Evolutionary conservation across 2,113 vertebrate species (phyloP), one percentile per base, ranked within the genome.

Genomic region (Desmodus rotundus): DNA sequence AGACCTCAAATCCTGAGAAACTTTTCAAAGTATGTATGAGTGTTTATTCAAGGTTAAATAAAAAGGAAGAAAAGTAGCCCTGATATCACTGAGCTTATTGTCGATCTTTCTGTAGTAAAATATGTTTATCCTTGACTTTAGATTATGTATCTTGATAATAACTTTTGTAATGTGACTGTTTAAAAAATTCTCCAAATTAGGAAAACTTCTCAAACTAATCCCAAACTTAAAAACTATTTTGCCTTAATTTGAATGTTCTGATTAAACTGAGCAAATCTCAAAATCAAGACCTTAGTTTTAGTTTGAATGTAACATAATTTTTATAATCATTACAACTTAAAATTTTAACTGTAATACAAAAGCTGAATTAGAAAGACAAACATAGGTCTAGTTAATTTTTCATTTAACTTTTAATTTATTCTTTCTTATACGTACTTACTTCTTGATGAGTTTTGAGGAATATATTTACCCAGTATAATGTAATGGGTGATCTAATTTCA

Each of bases 21-120:
- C 20, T 47, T 89, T 43, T 63, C 81, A 87, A 77, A 14, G 0
- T 61, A 73, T 61, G 33, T 93, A 36, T 83, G 63, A 91, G 84
- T 91, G 36, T 93, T 97, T 96, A 20, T 89, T 78, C 83, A 63
- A 91, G 87, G 87, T 73, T 96, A 83, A 97, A 85, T 88, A 20
- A 47, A 43, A 43, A 90, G 6, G n/a, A 90, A 95, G 87, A 70
- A 93, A 95, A 91, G 31, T 36, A 73, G 33, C 16, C 26, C 19
- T 33, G 31, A 91, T 87, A 88, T 67, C 50, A 86, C 15, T 77
- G n/a, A 67, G 45, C 41, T 78, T 22, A 8, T 93, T 47, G 77
- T 88, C 89, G 92, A 95, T 61, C 86, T 96, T 89, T 86, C 78
- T 50, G 28, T 43, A 86, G 78, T 86, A 85, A 93, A 91, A 5